Percentiles rank a stretch among this genome's conserved stretches.
These are phyloP conservation scores for Drosophila birchii DNA, from an alignment of 2,888 invertebrate genomes.

Conservation along the genomic window DNA sequence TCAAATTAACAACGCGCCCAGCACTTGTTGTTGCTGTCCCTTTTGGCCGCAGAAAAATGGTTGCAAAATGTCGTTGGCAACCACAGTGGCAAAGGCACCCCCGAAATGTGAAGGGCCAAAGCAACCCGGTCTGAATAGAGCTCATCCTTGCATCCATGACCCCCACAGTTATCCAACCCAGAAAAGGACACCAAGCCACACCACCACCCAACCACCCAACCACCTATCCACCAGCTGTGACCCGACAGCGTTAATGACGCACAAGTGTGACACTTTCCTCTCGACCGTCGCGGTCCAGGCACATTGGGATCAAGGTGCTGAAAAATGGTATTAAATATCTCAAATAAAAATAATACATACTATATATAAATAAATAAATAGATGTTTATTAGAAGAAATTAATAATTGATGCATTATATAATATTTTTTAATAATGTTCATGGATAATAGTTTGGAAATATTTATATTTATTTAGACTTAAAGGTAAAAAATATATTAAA, in stretches of 20 bases:
- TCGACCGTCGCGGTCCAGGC: conserved; percentile 23
- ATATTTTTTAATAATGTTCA: no score
- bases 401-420: no score
- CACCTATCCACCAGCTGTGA: conserved; percentile 77
- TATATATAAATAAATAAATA: no score
- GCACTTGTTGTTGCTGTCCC: conserved; percentile 49
- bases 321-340: neutral
- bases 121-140: conserved; percentile 21
- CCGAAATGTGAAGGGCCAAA: conserved; percentile 41
- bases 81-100: conserved; percentile 70
- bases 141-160: conserved; percentile 15
- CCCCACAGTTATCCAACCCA: conserved; percentile 26
- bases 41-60: conserved; percentile 77
- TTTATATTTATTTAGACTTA: no score
- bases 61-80: conserved; percentile 79
- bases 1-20: conserved; percentile 74
- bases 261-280: conserved; percentile 81
- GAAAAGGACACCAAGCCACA: conserved; percentile 13
- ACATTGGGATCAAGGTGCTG: conserved; percentile 24
- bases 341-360: no score
- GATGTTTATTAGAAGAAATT: no score
- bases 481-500: neutral
- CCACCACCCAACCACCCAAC: conserved; percentile 18
- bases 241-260: conserved; percentile 81
- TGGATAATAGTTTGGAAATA: no score